These are phyloP conservation scores for Phyllostomus discolor DNA, from an alignment of 2,113 vertebrate genomes.

Conservation along the genomic window DNA sequence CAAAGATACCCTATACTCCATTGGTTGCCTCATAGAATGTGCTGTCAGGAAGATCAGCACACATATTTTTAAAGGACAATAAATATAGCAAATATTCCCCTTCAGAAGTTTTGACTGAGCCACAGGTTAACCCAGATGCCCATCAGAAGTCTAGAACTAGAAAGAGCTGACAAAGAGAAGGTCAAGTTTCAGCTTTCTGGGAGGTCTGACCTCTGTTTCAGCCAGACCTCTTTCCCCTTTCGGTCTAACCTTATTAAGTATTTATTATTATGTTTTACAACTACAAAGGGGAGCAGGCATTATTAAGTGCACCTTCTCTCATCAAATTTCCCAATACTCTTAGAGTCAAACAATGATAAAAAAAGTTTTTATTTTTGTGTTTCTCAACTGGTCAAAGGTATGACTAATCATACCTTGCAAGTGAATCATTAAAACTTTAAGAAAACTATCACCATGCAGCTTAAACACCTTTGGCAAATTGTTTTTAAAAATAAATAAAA, in stretches of 20 bases:
- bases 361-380: not conserved
- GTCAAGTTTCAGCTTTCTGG: not conserved
- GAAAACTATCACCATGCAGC: not conserved
- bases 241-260: not conserved
- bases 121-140: not conserved
- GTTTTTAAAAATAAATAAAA: not conserved
- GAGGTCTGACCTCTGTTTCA: not conserved
- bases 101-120: not conserved
- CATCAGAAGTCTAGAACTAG: not conserved
- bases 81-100: not conserved
- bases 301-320: not conserved
- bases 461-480: conserved; percentile 32
- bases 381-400: conserved; percentile 7
- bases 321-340: not conserved
- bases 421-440: conserved; percentile 19
- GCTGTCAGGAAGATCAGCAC: not conserved
- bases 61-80: not conserved
- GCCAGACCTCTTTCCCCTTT: not conserved
- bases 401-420: not conserved
- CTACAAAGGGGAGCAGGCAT: not conserved
- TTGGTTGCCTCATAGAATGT: not conserved
- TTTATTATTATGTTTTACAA: conserved; percentile 3
- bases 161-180: not conserved
- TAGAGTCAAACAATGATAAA: not conserved
- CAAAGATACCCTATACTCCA: not conserved